These are phyloP conservation scores for Drusus annulatus DNA, from an alignment of 1,140 invertebrate species.

Conservation along the genomic window DNA sequence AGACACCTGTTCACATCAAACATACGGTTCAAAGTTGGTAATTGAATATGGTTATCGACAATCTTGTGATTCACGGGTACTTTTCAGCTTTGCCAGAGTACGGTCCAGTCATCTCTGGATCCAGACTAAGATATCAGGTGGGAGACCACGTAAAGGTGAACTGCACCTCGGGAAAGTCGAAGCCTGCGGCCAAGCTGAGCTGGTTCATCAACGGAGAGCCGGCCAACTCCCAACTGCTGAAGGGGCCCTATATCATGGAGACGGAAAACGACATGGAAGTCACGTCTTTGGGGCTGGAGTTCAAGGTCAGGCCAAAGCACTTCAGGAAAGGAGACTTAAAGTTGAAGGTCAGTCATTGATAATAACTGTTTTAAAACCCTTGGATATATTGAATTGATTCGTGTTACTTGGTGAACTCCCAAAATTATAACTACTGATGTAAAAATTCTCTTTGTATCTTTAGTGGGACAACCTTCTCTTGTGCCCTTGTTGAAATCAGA, in stretches of 20 bases:
- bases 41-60: not conserved
- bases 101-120: slow-evolving; percentile 87
- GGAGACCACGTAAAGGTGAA: slow-evolving; percentile 87
- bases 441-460: too few species aligned
- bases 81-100: slow-evolving; percentile 82
- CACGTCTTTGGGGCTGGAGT: slow-evolving; percentile 80
- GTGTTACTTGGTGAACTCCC: too few species aligned
- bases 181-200: slow-evolving; percentile 85
- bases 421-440: too few species aligned
- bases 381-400: too few species aligned
- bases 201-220: slow-evolving; percentile 93
- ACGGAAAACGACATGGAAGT: slow-evolving; percentile 78
- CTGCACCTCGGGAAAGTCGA: slow-evolving; percentile 86
- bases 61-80: not conserved
- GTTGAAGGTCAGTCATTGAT: too few species aligned
- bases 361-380: too few species aligned
- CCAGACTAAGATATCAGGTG: slow-evolving; percentile 83
- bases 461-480: too few species aligned
- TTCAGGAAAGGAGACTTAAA: slow-evolving; percentile 88
- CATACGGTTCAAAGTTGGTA: too few species aligned
- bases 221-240: slow-evolving; percentile 71
- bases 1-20: too few species aligned
- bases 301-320: slow-evolving; percentile 82
- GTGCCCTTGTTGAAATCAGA: too few species aligned
- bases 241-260: slow-evolving; percentile 62